A percentile compares a stretch with the other conserved stretches of the same genome.
Conservation (phyloP, 2,888 invertebrate species). For the Eilema depressum region DNA sequence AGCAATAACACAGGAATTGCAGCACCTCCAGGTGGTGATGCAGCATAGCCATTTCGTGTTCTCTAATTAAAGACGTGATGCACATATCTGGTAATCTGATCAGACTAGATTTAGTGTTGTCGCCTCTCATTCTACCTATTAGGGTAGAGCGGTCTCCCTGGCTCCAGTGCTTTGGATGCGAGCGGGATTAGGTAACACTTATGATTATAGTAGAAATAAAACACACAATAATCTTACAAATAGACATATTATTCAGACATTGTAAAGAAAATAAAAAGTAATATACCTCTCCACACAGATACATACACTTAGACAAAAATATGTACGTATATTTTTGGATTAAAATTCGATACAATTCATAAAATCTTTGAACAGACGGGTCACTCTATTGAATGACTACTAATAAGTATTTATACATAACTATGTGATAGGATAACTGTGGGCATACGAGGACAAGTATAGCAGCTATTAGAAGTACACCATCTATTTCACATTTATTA, state of each 20-base stretch:
- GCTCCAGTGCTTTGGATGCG: background rate
- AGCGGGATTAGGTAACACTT: background rate
- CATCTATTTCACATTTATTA: slow-evolving; percentile 37
- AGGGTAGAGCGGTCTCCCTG: background rate
- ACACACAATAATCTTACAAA: slow-evolving; percentile 69
- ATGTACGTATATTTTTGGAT: slow-evolving; percentile 78
- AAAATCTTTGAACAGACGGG: slow-evolving; percentile 65
- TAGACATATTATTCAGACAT: slow-evolving; percentile 84
- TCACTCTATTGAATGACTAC: slow-evolving; percentile 62
- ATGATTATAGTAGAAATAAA: slow-evolving; percentile 53
- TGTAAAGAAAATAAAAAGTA: slow-evolving; percentile 84
- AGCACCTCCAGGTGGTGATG: no score
- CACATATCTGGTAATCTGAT: no score
- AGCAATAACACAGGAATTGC: no score
- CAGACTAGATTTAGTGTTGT: no score
- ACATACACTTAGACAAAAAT: slow-evolving; percentile 82
- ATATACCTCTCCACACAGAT: slow-evolving; percentile 76
- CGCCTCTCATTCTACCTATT: no score
- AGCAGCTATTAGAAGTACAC: slow-evolving; percentile 56
- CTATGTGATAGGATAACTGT: slow-evolving; percentile 59
- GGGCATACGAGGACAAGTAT: slow-evolving; percentile 54
- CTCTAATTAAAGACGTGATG: no score
- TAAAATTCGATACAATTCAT: slow-evolving; percentile 80
- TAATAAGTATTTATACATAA: slow-evolving; percentile 50
- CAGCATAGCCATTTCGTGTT: no score